Percentiles rank a stretch among this genome's conserved stretches.
Evolutionary conservation across 2,888 invertebrate genomes (phyloP).

Genomic region (Molanna angustata): DNA sequence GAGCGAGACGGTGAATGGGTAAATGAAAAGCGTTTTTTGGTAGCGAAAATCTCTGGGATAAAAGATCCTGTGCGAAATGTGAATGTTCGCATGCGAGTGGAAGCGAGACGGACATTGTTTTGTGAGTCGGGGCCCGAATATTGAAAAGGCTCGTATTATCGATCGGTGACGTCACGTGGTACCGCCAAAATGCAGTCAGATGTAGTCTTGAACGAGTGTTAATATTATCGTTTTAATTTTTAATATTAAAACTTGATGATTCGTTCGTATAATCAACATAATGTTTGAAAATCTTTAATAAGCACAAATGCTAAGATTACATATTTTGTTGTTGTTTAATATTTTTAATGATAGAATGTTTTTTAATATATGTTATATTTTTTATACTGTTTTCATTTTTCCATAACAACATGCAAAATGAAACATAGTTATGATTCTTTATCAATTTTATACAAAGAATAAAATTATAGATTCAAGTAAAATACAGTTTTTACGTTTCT

Average conservation of each 20-base stretch:
- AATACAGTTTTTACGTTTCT: no score
- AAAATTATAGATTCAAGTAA: no score
- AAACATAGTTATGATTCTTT: no score
- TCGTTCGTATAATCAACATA: no score
- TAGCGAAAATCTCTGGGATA: background rate
- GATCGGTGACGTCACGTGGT: constrained; percentile 31
- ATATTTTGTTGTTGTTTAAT: no score
- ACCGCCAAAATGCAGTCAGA: constrained; percentile 21
- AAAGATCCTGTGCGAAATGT: constrained; percentile 3
- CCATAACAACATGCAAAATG: no score
- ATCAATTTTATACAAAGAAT: no score
- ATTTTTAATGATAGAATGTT: no score
- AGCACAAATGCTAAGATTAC: no score
- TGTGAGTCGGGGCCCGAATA: constrained; percentile 4
- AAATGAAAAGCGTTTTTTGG: background rate
- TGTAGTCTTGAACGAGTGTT: constrained; percentile 17
- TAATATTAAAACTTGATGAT: background rate
- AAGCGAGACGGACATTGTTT: constrained; percentile 16
- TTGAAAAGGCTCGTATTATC: constrained; percentile 27
- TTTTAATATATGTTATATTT: no score
- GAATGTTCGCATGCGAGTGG: constrained; percentile 7
- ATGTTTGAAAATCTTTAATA: no score
- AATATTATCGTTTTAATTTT: background rate
- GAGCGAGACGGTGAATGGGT: constrained; percentile 9
- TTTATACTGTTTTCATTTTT: no score